Evolutionary conservation across 2,888 invertebrate genomes (phyloP).

Genomic region (Trissoscelio sp.): DNA sequence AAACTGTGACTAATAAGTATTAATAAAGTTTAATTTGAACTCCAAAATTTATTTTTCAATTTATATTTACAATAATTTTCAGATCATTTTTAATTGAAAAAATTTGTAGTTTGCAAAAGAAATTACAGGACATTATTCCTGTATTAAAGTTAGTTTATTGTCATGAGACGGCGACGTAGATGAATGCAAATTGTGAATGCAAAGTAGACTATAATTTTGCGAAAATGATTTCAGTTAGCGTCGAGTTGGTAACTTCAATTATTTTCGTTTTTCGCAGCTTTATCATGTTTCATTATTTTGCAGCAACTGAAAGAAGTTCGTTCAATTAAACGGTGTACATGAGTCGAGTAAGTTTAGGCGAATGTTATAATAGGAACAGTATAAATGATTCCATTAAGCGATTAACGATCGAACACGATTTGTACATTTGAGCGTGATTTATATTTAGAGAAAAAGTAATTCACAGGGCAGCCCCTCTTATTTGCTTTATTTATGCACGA

Average conservation of each 20-base stretch:
- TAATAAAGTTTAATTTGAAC: no score
- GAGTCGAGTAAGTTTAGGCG: constrained; percentile 31
- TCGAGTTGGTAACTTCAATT: constrained; percentile 2
- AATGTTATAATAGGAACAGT: constrained; percentile 17
- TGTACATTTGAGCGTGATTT: constrained; percentile 35
- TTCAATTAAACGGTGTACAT: constrained; percentile 6
- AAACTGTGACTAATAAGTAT: no score
- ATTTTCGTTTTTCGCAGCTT: background rate
- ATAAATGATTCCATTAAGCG: constrained; percentile 50
- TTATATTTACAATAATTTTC: no score
- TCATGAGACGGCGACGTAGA: background rate
- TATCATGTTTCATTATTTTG: constrained; percentile 18
- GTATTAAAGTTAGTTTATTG: constrained; percentile 10
- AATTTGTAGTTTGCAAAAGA: background rate
- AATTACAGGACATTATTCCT: no score
- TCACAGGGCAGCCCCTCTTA: background rate
- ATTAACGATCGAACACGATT: constrained; percentile 44
- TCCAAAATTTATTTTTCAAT: no score
- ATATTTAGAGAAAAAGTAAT: constrained; percentile 29
- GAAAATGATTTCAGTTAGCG: constrained; percentile 1
- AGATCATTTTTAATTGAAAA: background rate
- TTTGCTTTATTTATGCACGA: constrained; percentile 18
- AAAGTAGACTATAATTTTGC: constrained; percentile 11
- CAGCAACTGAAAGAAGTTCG: constrained; percentile 2
- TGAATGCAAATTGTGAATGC: constrained; percentile 11